Evolutionary conservation across 2,797 vertebrate genomes (phyloP).

Genomic region (Hirundo rustica): DNA sequence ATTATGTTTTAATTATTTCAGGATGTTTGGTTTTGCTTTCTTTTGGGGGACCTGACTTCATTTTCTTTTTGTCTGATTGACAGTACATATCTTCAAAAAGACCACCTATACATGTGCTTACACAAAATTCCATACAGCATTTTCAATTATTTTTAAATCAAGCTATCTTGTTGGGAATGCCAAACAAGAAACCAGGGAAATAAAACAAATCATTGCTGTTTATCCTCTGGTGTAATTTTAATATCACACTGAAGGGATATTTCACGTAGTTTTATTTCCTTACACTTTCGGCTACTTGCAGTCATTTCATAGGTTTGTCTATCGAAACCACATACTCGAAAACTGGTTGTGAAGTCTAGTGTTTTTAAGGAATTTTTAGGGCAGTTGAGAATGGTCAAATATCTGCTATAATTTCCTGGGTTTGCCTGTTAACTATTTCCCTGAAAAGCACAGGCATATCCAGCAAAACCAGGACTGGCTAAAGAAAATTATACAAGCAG

Average conservation of each 20-base stretch:
- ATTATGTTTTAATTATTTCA: not conserved
- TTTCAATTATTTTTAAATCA: not conserved
- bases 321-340: not conserved
- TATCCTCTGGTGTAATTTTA: not conserved
- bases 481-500: not conserved
- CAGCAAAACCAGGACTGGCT: not conserved
- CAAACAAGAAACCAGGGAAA: not conserved
- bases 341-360: not conserved
- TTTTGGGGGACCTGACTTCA: not conserved
- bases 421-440: not conserved
- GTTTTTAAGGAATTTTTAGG: not conserved
- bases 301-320: not conserved
- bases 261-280: not conserved
- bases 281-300: not conserved
- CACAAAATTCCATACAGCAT: not conserved
- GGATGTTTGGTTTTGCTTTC: not conserved
- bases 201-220: not conserved
- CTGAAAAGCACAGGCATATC: not conserved
- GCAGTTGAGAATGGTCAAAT: not conserved
- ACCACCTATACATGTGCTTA: not conserved
- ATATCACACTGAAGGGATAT: not conserved
- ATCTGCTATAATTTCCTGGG: conserved; percentile 2
- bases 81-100: not conserved
- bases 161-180: not conserved
- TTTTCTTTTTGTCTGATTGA: not conserved